Conservation (phyloP, 2,888 invertebrate genomes). For the Sepioteuthis lessoniana region DNA sequence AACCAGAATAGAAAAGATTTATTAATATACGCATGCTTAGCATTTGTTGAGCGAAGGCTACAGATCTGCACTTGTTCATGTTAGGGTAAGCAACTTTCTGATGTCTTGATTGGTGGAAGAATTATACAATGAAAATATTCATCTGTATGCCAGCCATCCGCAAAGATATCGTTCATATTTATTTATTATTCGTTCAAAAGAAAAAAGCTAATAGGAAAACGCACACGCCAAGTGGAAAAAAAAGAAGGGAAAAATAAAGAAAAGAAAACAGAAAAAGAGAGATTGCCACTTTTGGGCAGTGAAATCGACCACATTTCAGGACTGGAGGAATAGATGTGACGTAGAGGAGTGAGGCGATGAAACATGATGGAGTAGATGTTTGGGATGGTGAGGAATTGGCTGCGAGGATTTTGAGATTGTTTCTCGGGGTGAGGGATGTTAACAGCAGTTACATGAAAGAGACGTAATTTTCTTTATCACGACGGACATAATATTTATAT, state of each 20-base stretch:
- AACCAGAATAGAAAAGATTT: not conserved
- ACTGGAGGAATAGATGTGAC: not conserved
- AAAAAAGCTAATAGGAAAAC: not conserved
- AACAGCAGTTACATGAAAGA: not conserved
- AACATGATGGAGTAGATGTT: not conserved
- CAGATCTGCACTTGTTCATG: not conserved
- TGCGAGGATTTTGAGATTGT: not conserved
- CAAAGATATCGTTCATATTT: not conserved
- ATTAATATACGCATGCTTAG: not conserved
- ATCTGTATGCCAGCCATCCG: not conserved
- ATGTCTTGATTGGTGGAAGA: not conserved
- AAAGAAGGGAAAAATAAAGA: no score
- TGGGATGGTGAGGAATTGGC: not conserved
- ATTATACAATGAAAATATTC: not conserved
- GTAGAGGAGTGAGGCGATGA: not conserved
- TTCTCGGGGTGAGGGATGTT: not conserved
- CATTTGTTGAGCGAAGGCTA: not conserved
- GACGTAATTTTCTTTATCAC: not conserved
- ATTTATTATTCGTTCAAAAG: not conserved
- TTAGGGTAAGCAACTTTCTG: not conserved
- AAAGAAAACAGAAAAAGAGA: not conserved
- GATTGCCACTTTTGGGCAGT: not conserved
- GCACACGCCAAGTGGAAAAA: not conserved
- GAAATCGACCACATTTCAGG: not conserved
- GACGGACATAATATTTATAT: not conserved